Conservation (phyloP, 1,140 invertebrate genomes). For the Forficula auricularia region DNA sequence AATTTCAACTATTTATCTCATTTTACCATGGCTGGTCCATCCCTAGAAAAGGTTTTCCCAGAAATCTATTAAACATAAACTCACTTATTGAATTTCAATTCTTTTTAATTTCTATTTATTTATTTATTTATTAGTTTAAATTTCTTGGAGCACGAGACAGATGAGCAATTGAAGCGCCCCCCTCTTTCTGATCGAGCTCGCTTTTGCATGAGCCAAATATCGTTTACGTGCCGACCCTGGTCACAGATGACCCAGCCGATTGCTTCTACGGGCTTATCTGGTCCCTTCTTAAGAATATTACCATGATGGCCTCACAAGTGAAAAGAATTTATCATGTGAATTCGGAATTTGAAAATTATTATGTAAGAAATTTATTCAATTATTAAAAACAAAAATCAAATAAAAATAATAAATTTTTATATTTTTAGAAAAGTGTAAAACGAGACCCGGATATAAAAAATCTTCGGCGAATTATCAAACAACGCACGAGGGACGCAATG, state of each 20-base stretch:
- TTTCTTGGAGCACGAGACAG: slow-evolving; percentile 30
- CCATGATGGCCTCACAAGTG: slow-evolving; percentile 26
- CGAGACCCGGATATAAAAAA: no score
- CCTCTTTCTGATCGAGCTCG: slow-evolving; percentile 44
- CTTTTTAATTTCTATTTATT: not conserved
- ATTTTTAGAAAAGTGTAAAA: no score
- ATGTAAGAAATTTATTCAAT: not conserved
- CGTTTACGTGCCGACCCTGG: slow-evolving; percentile 40
- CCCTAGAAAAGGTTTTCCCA: not conserved
- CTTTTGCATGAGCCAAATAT: slow-evolving; percentile 42
- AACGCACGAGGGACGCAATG: no score
- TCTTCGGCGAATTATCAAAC: no score
- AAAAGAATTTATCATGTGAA: not conserved
- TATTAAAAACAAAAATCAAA: not conserved
- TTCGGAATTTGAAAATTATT: slow-evolving; percentile 1
- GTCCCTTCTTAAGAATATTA: slow-evolving; percentile 38
- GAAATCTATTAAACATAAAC: not conserved
- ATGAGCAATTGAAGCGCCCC: slow-evolving; percentile 18
- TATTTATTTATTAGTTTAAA: slow-evolving; percentile 21
- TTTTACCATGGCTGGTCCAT: not conserved
- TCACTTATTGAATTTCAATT: not conserved
- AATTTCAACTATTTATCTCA: not conserved
- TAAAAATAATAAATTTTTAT: no score
- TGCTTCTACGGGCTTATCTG: slow-evolving; percentile 42
- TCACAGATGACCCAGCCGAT: slow-evolving; percentile 28